Evolutionary conservation across 53 echinoderm and acorn worm genomes (phyloP), one percentile per base, ranked within the genome.

Genomic region (Actinopyga echinites): DNA sequence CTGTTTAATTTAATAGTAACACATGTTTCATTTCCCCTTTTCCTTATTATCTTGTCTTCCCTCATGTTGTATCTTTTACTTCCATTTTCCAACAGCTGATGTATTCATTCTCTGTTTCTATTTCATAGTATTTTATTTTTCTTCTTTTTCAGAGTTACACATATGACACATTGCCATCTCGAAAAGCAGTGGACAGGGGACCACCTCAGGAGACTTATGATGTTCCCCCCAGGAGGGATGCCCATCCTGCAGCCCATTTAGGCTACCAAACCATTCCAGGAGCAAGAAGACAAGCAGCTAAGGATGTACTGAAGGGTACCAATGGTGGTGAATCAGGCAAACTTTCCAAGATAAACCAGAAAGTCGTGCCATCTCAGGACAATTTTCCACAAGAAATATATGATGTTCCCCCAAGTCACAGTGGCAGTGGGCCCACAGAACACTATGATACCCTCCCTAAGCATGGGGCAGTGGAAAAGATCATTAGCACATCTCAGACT

Each of bases 191-290:
- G n/a, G 63, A 62, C 17, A 30, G n/a, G 15, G 81, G 60, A 13
- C 82, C 37, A 12, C 67, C 65, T 21, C 91, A 88, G 63, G 93
- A 93, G 74, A 91, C 91, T 24, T 95, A 95, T 56, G 95, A 95
- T 54, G 83, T 93, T 17, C 95, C 95, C n/a, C 92, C 92, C 21
- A 79, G 75, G 29, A 79, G 91, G 30, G 63, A 59, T 34, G 60
- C 62, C 38, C 79, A 56, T 20, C 56, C 79, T 24, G 56, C 79
- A 19, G 56, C 56, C 30, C 74, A 58, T 25, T 26, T 74, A 42
- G 82, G 86, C 13, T 81, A 80, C 65, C 77, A 36, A 19, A 85
- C 75, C 17, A 74, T 87, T 34, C 87, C 91, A 10, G 86, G 79
- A 2, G 82, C 91, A 29, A 60, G 87, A n/a, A 91, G 79, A 24